Evolutionary conservation across 2,797 vertebrate species (phyloP).

Genomic region (Ctenochaetus hawaiiensis): DNA sequence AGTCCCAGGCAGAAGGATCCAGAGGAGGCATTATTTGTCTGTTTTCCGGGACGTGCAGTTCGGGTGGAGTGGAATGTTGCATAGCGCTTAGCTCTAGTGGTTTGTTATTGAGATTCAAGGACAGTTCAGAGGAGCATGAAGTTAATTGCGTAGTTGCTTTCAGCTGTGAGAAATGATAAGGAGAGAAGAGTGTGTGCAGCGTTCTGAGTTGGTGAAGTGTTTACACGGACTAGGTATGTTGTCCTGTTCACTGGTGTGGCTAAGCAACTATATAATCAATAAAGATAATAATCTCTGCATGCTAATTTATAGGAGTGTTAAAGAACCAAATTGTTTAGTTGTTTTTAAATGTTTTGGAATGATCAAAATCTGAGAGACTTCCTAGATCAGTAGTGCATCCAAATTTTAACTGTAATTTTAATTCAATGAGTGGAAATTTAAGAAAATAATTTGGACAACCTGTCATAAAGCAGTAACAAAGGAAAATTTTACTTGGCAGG

Average conservation of each 20-base stretch:
- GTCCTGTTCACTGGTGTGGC: constrained; percentile 3
- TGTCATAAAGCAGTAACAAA: neutral
- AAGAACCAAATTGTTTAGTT: neutral
- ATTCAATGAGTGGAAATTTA: constrained; percentile 6
- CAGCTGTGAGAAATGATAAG: neutral
- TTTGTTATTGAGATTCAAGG: constrained; percentile 50
- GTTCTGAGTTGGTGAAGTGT: constrained; percentile 22
- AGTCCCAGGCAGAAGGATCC: constrained; percentile 40
- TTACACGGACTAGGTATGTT: constrained; percentile 20
- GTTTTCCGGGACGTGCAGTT: constrained; percentile 55
- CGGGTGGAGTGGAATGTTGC: constrained; percentile 54
- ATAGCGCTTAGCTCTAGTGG: neutral
- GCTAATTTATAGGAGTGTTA: too few relatives aligned
- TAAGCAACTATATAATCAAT: constrained; percentile 1
- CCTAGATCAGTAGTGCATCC: neutral
- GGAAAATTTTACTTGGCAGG: neutral
- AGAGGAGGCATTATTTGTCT: constrained; percentile 61
- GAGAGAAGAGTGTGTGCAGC: neutral
- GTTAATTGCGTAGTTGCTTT: constrained; percentile 1
- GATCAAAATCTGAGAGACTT: neutral
- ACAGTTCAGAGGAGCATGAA: constrained; percentile 20
- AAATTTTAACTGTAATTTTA: neutral
- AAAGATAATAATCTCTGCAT: too few relatives aligned
- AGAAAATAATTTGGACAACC: constrained; percentile 13
- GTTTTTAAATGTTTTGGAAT: constrained; percentile 11